Evolutionary conservation across 2,113 vertebrate species (phyloP).

Genomic region (Callorhinus ursinus): DNA sequence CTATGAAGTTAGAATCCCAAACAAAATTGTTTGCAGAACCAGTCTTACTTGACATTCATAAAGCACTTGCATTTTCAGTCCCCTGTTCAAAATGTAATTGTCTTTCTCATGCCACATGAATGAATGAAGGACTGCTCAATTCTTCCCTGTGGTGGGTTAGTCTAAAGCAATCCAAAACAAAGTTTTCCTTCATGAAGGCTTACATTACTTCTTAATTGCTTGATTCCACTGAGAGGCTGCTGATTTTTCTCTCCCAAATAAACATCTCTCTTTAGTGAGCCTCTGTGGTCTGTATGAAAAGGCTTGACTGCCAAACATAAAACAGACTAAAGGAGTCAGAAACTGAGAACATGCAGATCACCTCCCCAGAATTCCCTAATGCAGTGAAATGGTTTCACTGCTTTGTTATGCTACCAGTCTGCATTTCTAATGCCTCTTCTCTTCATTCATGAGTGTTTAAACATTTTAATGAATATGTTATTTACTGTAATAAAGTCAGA

Average conservation of each 20-base stretch:
- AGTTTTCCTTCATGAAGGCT: conserved; percentile 40
- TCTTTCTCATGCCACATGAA: background rate
- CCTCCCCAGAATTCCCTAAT: background rate
- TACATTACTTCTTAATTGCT: conserved; percentile 44
- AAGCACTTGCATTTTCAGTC: conserved; percentile 18
- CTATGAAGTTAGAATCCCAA: background rate
- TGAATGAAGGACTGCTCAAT: background rate
- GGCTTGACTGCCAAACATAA: background rate
- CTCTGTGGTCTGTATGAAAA: background rate
- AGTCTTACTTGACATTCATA: background rate
- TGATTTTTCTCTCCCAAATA: conserved; percentile 5
- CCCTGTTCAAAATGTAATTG: background rate
- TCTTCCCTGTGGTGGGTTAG: conserved; percentile 11
- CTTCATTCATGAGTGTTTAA: conserved; percentile 74
- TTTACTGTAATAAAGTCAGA: conserved; percentile 78
- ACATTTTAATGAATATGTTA: conserved; percentile 79
- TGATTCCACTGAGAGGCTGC: conserved; percentile 16
- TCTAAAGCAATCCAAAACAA: conserved; percentile 36
- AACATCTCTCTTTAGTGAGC: background rate
- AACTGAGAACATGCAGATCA: background rate
- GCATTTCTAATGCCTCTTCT: conserved; percentile 67
- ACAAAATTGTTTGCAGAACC: background rate
- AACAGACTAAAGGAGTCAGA: background rate
- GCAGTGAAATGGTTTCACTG: conserved; percentile 8
- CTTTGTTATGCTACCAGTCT: conserved; percentile 66